A percentile compares a stretch with the other conserved stretches of the same genome.
Evolutionary conservation across 2,797 vertebrate genomes (phyloP).

Genomic region (Chromis chromis): DNA sequence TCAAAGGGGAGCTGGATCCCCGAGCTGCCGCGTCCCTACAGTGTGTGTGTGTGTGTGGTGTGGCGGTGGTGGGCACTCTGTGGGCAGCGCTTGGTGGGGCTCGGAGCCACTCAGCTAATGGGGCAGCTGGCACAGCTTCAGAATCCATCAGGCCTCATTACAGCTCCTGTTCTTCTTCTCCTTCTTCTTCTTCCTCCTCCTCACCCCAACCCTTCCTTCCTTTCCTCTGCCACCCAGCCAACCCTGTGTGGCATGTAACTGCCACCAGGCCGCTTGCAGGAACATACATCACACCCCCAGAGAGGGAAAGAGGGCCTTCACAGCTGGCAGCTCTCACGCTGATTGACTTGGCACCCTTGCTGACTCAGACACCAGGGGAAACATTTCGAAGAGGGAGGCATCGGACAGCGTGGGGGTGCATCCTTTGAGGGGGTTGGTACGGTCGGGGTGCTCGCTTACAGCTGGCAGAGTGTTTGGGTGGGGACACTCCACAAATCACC

Average conservation of each 20-base stretch:
- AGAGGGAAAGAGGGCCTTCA: slow-evolving; percentile 53
- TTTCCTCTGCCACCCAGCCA: slow-evolving; percentile 54
- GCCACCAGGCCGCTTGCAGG: slow-evolving; percentile 47
- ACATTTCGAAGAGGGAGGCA: slow-evolving; percentile 60
- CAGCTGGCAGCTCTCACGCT: slow-evolving; percentile 84
- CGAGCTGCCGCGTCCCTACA: slow-evolving; percentile 37
- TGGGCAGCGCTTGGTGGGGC: slow-evolving; percentile 54
- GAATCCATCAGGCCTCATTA: slow-evolving; percentile 82
- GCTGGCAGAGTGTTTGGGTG: slow-evolving; percentile 65
- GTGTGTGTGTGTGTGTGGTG: slow-evolving; percentile 52
- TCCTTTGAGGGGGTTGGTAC: slow-evolving; percentile 25
- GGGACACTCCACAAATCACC: slow-evolving; percentile 64
- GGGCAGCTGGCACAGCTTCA: slow-evolving; percentile 82
- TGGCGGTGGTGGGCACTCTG: slow-evolving; percentile 52
- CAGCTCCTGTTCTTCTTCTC: slow-evolving; percentile 54
- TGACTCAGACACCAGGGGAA: slow-evolving; percentile 77
- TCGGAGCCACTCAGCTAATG: slow-evolving; percentile 85
- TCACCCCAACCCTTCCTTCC: slow-evolving; percentile 40
- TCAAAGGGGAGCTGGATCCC: slow-evolving; percentile 34
- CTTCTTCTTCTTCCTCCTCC: slow-evolving; percentile 40
- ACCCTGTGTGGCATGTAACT: slow-evolving; percentile 68
- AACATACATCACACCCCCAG: slow-evolving; percentile 80
- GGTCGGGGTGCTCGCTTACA: slow-evolving; percentile 49
- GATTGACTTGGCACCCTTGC: slow-evolving; percentile 85
- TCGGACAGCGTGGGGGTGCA: slow-evolving; percentile 49